phyloP scores from a whole-genome alignment of 2,888 invertebrate species.

The Trissolcus japonicus region DNA sequence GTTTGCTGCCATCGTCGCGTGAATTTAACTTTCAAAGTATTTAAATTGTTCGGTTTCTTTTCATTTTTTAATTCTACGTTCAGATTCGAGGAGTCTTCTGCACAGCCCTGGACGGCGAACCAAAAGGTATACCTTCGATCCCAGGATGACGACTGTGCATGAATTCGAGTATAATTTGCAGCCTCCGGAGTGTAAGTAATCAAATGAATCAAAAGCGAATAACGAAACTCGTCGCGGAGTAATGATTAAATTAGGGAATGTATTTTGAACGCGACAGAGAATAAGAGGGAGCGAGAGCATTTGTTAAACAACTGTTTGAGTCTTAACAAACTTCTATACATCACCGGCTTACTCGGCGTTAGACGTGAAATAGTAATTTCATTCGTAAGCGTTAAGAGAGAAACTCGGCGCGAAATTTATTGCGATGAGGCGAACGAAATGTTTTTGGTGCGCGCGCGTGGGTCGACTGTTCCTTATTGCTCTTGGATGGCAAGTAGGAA shows the following conservation, averaged over 20 bases:
- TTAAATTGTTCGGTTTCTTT: too few relatives aligned
- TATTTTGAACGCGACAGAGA: too few relatives aligned
- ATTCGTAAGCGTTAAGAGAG: constrained; percentile 17
- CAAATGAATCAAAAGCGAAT: neutral
- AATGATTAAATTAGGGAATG: too few relatives aligned
- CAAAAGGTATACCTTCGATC: constrained; percentile 70
- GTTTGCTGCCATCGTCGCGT: constrained; percentile 1
- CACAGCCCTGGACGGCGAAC: constrained; percentile 66
- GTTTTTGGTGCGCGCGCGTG: constrained; percentile 27
- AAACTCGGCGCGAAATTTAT: constrained; percentile 18
- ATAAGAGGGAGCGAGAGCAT: too few relatives aligned
- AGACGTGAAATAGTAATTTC: neutral
- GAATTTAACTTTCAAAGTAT: too few relatives aligned
- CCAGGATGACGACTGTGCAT: constrained; percentile 65
- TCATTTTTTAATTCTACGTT: constrained; percentile 52
- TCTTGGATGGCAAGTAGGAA: constrained; percentile 19
- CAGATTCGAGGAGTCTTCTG: constrained; percentile 68
- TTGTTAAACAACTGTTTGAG: too few relatives aligned
- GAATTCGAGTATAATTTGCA: constrained; percentile 64
- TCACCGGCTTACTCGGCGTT: neutral
- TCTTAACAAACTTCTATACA: too few relatives aligned
- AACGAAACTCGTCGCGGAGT: too few relatives aligned
- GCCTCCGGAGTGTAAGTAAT: constrained; percentile 65
- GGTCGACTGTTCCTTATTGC: constrained; percentile 46
- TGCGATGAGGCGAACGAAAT: constrained; percentile 17